These are phyloP conservation scores for Caenorhabditis doughertyi DNA, from an alignment of 2,888 invertebrate genomes.

Conservation along the genomic window DNA sequence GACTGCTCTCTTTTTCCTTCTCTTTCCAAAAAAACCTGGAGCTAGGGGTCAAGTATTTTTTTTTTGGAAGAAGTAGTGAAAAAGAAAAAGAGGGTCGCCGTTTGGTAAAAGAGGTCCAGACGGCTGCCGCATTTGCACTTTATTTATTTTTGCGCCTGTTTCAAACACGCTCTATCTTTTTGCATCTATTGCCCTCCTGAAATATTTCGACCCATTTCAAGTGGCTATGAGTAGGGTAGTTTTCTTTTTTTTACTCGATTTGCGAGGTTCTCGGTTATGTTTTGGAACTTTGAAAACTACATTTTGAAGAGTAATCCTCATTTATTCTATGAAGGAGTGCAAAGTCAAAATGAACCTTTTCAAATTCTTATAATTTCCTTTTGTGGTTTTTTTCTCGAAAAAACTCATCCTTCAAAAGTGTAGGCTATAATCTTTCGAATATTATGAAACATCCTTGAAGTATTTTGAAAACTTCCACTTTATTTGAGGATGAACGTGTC, in stretches of 20 bases:
- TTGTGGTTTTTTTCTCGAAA: no score
- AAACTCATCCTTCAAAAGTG: no score
- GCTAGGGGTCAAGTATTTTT: constrained; percentile 53
- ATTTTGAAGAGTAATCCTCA: no score
- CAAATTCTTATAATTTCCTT: no score
- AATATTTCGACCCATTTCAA: constrained; percentile 50
- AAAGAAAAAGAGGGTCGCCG: constrained; percentile 11
- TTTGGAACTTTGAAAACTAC: no score
- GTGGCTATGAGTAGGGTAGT: neutral
- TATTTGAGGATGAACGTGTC: no score
- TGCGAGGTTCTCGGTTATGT: neutral
- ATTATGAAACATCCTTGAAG: no score
- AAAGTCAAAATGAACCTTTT: no score
- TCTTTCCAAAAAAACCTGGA: constrained; percentile 32
- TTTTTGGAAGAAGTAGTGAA: constrained; percentile 23
- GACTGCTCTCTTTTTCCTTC: constrained; percentile 17
- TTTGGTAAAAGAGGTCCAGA: constrained; percentile 52
- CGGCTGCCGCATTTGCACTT: constrained; percentile 61
- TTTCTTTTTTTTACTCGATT: neutral
- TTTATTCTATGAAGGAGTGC: no score
- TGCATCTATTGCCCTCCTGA: constrained; percentile 47
- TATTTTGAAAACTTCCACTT: no score
- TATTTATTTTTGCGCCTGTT: constrained; percentile 65
- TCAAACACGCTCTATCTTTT: constrained; percentile 63
- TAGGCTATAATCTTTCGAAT: no score